phyloP scores from a whole-genome alignment of 2,888 invertebrate genomes.

The Brenthis hecate region DNA sequence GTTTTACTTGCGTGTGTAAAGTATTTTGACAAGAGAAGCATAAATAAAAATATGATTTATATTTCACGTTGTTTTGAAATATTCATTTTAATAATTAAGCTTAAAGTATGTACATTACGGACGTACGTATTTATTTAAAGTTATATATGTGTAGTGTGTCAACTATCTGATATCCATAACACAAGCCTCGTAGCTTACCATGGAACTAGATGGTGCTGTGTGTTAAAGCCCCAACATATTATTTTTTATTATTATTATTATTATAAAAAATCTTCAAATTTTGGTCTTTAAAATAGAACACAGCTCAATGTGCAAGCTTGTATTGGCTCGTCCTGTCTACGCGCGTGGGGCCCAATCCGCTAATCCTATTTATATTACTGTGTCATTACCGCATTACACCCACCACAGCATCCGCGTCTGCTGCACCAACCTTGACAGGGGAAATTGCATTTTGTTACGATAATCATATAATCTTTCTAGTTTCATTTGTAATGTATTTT shows the following conservation, averaged over 20 bases:
- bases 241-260: too few relatives aligned
- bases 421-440: conserved; percentile 49
- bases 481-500: too few relatives aligned
- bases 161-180: too few relatives aligned
- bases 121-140: too few relatives aligned
- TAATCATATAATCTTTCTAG: neutral
- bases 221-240: too few relatives aligned
- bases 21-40: neutral
- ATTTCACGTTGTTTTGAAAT: too few relatives aligned
- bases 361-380: conserved; percentile 77
- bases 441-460: conserved; percentile 39
- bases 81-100: too few relatives aligned
- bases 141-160: too few relatives aligned
- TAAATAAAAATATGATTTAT: too few relatives aligned
- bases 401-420: conserved; percentile 58
- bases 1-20: neutral
- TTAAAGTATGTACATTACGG: too few relatives aligned
- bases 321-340: conserved; percentile 76
- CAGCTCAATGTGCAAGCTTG: conserved; percentile 42
- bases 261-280: neutral
- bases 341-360: conserved; percentile 75
- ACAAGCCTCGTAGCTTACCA: too few relatives aligned
- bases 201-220: too few relatives aligned
- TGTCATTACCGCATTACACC: conserved; percentile 71
- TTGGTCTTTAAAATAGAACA: conserved; percentile 5